Evolutionary conservation across 2,888 invertebrate species (phyloP), one percentile per base, ranked within the genome.

Genomic region (Aphidoletes aphidimyza): DNA sequence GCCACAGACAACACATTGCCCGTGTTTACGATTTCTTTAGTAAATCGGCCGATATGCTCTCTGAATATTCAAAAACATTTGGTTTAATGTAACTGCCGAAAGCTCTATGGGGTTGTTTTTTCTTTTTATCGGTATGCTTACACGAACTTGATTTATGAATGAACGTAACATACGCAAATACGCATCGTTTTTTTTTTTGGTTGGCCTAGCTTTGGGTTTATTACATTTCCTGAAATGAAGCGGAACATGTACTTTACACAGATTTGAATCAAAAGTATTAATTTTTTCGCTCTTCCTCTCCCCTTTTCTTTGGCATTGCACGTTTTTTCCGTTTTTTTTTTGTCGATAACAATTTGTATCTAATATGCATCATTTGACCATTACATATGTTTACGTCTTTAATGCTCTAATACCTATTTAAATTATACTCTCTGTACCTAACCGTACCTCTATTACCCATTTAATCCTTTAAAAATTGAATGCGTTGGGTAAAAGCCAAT

Each of bases 131-230:
- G n/a, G 69, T 69, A 69, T 17, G 30, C 34, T 14, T 30, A 34
- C 34, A 3, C 22, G 14, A 54, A 54, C 22, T 30, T 69, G 26
- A 69, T 69, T 69, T 69, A 69, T 69, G 69, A 69, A 69, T 69
- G 69, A 69, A 69, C 69, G 69, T 69, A 69, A 69, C 69, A 34
- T 17, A n/a, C n/a, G n/a, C n/a, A n/a, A n/a, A n/a, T n/a, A n/a
- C n/a, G 69, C 14, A 69, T 34, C 34, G 69, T 22, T 54, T 69
- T 69, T 69, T 11, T 9, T 30, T 30, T 30, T 6, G 14, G 69
- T 14, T 11, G 22, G n/a, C 2, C 2, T 54, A 22, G 47, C 17
- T 47, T 22, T 22, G 22, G 54, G 54, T 69, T 30, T 69, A 69
- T 30, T 69, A 14, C 34, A n/a, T 69, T 69, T 69, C 30, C 30